Base-by-base conservation (phyloP, 1,140 invertebrate genomes). In the Diprion similis region DNA sequence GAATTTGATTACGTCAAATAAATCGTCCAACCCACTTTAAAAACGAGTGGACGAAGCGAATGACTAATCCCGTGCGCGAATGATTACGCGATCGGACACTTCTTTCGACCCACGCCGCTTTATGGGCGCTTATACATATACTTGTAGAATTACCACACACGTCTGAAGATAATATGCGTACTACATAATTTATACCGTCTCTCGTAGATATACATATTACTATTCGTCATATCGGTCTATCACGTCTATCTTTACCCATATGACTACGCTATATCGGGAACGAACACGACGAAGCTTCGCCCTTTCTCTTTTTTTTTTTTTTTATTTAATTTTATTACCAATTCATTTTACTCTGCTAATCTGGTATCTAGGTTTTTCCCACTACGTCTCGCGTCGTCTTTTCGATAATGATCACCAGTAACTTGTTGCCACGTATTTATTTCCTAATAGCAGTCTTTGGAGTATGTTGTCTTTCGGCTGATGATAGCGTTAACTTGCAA, bases 1-100 rank as follows among this genome's bases (percentile, higher is more conserved):
- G 83, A 84, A 85, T 83, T 82, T 84, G 79, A 85, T 85, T 83
- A 84, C 82, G 81, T 81, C 78, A 78, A 82, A 79, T 81, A 82
- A 59, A 80, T 84, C 81, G 83, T 81, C 79, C 82, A 83, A 81
- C 81, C 82, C 82, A 85, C 84, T 81, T 84, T 84, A 84, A 83
- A 84, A 84, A 79, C 78, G 77, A 73, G 76, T 76, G 78, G 78
- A 81, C 76, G 80, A 77, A 78, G 78, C 71, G 81, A 81, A 82
- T 85, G 79, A 83, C 82, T 84, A 82, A 85, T 59, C 51, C 11
- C 9, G 6, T 59, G n/a, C 77, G 78, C 79, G 71, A 48, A 80
- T 59, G 82, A 83, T 84, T 83, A 81, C 82, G 82, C 82, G 79
- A 84, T 82, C 79, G 80, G 78, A 73, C 78, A 82, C 80, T 81